These are phyloP conservation scores for Myotis myotis DNA, from an alignment of 2,797 vertebrate genomes.

Conservation along the genomic window DNA sequence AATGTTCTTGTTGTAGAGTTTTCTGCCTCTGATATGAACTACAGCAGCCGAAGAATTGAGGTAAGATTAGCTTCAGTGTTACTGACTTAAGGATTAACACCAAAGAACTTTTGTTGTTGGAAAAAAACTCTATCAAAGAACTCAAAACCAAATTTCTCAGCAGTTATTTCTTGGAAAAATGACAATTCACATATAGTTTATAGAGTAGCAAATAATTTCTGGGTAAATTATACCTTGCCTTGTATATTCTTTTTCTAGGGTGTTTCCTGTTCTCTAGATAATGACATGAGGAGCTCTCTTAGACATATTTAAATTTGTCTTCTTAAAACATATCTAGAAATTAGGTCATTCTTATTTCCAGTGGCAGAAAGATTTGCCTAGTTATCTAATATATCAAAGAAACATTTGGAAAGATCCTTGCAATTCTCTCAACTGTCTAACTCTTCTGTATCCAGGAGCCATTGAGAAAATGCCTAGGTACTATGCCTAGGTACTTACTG, in stretches of 20 bases:
- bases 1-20: constrained; percentile 78
- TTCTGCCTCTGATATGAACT: constrained; percentile 52
- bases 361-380: neutral
- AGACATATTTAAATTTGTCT: neutral
- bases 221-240: neutral
- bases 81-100: constrained; percentile 12
- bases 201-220: neutral
- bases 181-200: neutral
- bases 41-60: constrained; percentile 68
- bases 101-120: neutral
- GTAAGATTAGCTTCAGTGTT: constrained; percentile 71
- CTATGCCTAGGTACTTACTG: neutral
- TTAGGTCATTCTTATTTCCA: neutral
- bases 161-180: neutral
- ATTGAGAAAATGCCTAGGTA: neutral
- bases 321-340: neutral
- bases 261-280: neutral
- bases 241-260: neutral
- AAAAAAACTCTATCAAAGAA: neutral
- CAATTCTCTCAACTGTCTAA: neutral
- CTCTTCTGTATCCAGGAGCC: neutral
- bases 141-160: constrained; percentile 3
- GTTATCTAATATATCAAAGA: neutral
- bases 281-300: neutral
- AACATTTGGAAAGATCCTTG: neutral